Percentiles rank a stretch among this genome's conserved stretches.
Evolutionary conservation across 2,797 vertebrate species (phyloP).

Genomic region (Leuciscus waleckii): DNA sequence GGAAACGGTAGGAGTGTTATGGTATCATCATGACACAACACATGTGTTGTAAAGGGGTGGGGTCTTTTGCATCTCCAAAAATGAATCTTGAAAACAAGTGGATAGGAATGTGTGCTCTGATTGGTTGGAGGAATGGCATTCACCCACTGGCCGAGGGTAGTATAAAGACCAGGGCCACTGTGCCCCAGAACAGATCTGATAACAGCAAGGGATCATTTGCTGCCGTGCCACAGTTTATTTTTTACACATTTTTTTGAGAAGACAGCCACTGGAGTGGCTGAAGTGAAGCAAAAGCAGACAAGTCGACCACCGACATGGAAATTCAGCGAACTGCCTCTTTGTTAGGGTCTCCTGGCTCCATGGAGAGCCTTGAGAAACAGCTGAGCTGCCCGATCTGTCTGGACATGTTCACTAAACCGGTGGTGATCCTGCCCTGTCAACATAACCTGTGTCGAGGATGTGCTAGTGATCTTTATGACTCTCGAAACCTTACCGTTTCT

Average conservation of each 20-base stretch:
- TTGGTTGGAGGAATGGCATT: conserved; percentile 70
- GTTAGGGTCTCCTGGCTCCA: conserved; percentile 77
- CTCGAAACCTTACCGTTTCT: conserved; percentile 83
- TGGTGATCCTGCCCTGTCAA: conserved; percentile 85
- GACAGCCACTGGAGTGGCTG: conserved; percentile 1
- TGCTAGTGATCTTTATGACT: conserved; percentile 84
- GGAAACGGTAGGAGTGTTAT: conserved; percentile 47
- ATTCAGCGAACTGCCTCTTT: conserved; percentile 79
- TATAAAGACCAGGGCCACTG: conserved; percentile 76
- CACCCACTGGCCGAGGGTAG: conserved; percentile 68
- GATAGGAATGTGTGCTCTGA: conserved; percentile 73
- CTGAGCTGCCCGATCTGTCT: conserved; percentile 86
- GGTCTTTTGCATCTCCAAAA: conserved; percentile 73
- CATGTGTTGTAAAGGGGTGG: conserved; percentile 61
- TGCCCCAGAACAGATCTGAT: conserved; percentile 69
- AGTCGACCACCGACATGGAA: conserved; percentile 70
- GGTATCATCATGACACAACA: conserved; percentile 71
- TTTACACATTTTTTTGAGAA: neutral
- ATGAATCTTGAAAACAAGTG: conserved; percentile 69
- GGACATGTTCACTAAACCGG: conserved; percentile 86
- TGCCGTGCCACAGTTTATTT: neutral
- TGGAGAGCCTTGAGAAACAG: conserved; percentile 85
- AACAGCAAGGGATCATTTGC: conserved; percentile 33
- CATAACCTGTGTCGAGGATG: conserved; percentile 84
- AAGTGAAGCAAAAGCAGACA: conserved; percentile 17